Conservation (phyloP, 2,797 vertebrate genomes). For the Oryzias sinensis region DNA sequence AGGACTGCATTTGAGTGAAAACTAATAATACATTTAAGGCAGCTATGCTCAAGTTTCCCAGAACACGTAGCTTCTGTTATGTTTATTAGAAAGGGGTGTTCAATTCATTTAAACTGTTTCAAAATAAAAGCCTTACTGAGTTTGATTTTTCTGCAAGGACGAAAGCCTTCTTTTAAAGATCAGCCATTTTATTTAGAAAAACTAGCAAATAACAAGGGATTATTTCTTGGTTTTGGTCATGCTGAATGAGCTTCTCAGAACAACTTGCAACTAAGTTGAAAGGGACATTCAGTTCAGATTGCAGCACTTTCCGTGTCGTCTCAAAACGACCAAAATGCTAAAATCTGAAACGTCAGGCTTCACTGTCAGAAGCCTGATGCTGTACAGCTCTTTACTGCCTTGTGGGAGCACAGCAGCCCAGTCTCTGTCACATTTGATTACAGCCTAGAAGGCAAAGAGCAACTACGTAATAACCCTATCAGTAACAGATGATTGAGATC, state of each 20-base stretch:
- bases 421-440: conserved; percentile 74
- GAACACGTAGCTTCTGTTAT: conserved; percentile 16
- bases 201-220: background rate
- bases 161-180: conserved; percentile 13
- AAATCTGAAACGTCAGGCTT: conserved; percentile 47
- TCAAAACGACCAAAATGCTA: conserved; percentile 44
- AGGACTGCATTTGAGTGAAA: conserved; percentile 41
- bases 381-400: conserved; percentile 57
- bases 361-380: conserved; percentile 51
- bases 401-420: conserved; percentile 56
- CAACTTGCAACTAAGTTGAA: conserved; percentile 9
- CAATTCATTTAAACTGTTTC: conserved; percentile 38
- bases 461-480: conserved; percentile 76
- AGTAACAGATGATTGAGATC: conserved; percentile 77
- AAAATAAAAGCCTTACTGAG: conserved; percentile 37
- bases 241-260: conserved; percentile 15
- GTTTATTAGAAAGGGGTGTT: conserved; percentile 25
- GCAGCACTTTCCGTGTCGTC: conserved; percentile 14
- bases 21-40: conserved; percentile 47
- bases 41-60: conserved; percentile 26
- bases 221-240: conserved; percentile 15
- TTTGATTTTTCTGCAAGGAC: conserved; percentile 20
- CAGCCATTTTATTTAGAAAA: conserved; percentile 9
- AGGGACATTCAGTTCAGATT: background rate
- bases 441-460: conserved; percentile 70